phyloP scores from a whole-genome alignment of 1,140 invertebrate species.

The Physella acuta region DNA sequence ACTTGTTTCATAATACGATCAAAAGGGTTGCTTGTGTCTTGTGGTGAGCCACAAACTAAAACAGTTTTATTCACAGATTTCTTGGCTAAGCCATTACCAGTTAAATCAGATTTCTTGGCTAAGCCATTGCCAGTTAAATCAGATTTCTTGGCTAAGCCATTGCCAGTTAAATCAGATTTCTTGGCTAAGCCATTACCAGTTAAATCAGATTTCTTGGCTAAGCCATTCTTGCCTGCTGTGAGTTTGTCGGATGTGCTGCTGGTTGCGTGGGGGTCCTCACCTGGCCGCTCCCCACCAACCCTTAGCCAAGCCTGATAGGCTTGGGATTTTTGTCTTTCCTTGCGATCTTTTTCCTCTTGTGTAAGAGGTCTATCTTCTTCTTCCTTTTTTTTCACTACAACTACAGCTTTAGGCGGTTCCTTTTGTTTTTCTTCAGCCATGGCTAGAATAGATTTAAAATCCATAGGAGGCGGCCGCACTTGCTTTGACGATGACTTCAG shows the following conservation, averaged over 20 bases:
- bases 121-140: not conserved
- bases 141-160: not conserved
- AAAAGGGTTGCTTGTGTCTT: constrained; percentile 14
- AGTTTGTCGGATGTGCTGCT: too few relatives aligned
- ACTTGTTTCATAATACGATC: constrained; percentile 15
- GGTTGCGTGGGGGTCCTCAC: too few relatives aligned
- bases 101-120: constrained; percentile 9
- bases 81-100: too few relatives aligned
- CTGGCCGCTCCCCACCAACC: constrained; percentile 12
- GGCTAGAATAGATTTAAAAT: constrained; percentile 24
- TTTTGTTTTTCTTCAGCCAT: constrained; percentile 23
- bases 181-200: too few relatives aligned
- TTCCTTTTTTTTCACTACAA: constrained; percentile 19
- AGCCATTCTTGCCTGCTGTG: too few relatives aligned
- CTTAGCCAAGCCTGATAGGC: constrained; percentile 24
- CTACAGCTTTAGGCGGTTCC: constrained; percentile 5
- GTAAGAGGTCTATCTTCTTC: constrained; percentile 12
- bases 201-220: not conserved
- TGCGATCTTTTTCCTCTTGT: constrained; percentile 25
- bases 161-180: constrained; percentile 11
- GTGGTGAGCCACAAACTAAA: constrained; percentile 16
- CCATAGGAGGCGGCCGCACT: constrained; percentile 17
- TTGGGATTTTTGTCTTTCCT: constrained; percentile 14
- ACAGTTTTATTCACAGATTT: constrained; percentile 23
- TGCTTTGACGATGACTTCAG: not conserved